Evolutionary conservation across 2,888 invertebrate genomes (phyloP), one percentile per base, ranked within the genome.

Genomic region (Trachelus iudaicus): DNA sequence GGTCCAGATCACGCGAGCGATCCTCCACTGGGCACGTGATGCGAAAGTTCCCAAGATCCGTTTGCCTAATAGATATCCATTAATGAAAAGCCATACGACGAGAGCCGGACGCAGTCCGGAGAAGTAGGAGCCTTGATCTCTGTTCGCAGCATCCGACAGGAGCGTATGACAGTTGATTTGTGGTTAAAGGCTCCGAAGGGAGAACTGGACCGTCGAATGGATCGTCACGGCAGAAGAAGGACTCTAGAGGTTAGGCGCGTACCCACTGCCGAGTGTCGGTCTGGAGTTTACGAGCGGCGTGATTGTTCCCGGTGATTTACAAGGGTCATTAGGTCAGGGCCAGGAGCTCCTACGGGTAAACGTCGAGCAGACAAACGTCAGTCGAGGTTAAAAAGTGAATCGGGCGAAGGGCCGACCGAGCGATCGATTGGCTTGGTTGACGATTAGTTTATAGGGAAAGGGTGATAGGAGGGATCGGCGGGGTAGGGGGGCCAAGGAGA

Each of bases 261-360:
- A 75, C 75, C 79, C 76, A 79, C 81, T 84, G 81, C 82, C 83
- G 80, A 85, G 84, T 79, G 79, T 81, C 81, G 81, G 79, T 81
- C 83, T 81, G 81, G 82, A 81, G 82, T 85, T 85, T 85, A 85
- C 83, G 85, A 85, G 81, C 79, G 73, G 73, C 37, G 79, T 76
- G 79, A 75, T 80, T 79, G 79, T 79, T 80, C 77, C 77, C 74
- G 77, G 82, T 84, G 85, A 85, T 85, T 85, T 85, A 85, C 83
- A 82, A 81, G 81, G 84, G 84, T 84, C 84, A 85, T 84, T 84
- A 84, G 83, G 83, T 83, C 85, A 84, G 79, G 83, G 83, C 81
- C 83, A 76, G 78, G 74, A 69, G 81, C 79, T 80, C 76, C 79
- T 78, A 73, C 77, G 69, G 76, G 76, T 81, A 80, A 79, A 78